Evolutionary conservation across 2,797 vertebrate genomes (phyloP), one percentile per base, ranked within the genome.

Genomic region (Pangasius larnaudii): DNA sequence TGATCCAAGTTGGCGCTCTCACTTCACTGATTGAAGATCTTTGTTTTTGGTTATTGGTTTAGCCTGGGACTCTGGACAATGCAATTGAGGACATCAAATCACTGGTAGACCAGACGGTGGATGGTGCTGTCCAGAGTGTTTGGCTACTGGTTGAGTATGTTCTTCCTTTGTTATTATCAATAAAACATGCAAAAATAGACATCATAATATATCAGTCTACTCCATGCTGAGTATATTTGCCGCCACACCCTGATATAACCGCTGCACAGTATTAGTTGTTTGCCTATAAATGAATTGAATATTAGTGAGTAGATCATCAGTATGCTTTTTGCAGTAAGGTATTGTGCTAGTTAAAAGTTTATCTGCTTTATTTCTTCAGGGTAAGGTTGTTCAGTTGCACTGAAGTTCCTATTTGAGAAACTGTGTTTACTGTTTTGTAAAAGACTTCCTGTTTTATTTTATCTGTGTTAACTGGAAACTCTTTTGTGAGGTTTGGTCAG

Each of bases 101-200:
- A 85, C 75, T 91, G 63, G 86, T 96, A 86, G 80, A 94, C 61
- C 91, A 93, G 33, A 94, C 93, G 74, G 92, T 92, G 63, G 96
- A 96, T 81, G 96, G 97, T 89, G 93, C 2, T 4, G 24, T 96
- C 90, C 92, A 92, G 84, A 92, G 96, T 85, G 87, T 94, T 90
- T 98, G 96, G 96, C 96, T 97, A 86, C 92, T 98, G 94, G 94
- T 95, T 84, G 95, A 97, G 97, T 97, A 89, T 95, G 96, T 93
- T 87, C 81, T 83, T 65, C 10, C 3, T 71, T 74, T 75, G n/a
- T 75, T 84, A 6, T 36, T 63, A 56, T 80, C 3, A 39, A n/a
- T 67, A 49, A 69, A n/a, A 33, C 3, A 22, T 36, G 10, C 51
- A 79, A 56, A 33, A 56, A 10, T 18, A 33, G 14, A 53, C 74